Percentiles rank a stretch among this genome's conserved stretches.
These are phyloP conservation scores for Parnassius glacialis DNA, from an alignment of 2,888 invertebrate species.

Conservation along the genomic window DNA sequence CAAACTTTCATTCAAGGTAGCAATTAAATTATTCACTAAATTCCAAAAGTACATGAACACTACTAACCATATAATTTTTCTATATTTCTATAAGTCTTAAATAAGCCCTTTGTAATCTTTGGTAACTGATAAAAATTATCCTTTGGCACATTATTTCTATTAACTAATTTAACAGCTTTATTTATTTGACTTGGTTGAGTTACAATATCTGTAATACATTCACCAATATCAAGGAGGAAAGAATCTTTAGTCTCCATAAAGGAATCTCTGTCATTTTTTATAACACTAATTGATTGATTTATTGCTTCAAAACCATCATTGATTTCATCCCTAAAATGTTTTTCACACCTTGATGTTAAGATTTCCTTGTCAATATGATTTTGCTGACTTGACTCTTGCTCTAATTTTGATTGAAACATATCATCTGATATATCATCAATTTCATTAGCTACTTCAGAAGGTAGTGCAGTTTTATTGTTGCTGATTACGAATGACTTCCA, in stretches of 20 bases:
- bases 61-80: constrained; percentile 88
- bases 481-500: constrained; percentile 50
- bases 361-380: constrained; percentile 38
- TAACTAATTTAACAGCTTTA: background rate
- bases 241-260: constrained; percentile 69
- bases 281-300: constrained; percentile 75
- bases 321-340: constrained; percentile 48
- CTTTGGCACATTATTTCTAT: constrained; percentile 31
- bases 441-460: constrained; percentile 35
- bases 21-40: too few relatives aligned
- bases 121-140: constrained; percentile 90
- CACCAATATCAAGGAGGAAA: constrained; percentile 63
- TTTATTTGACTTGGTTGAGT: constrained; percentile 1
- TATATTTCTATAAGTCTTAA: constrained; percentile 89
- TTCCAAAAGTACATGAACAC: background rate
- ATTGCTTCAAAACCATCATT: constrained; percentile 73
- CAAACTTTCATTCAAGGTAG: too few relatives aligned
- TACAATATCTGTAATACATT: constrained; percentile 33
- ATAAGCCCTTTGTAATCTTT: constrained; percentile 83
- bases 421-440: constrained; percentile 56
- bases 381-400: constrained; percentile 30
- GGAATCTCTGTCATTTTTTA: constrained; percentile 43
- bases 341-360: constrained; percentile 36
- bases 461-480: constrained; percentile 35
- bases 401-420: constrained; percentile 57